Base-by-base conservation (phyloP, 2,113 vertebrate genomes). In the Equus quagga region DNA sequence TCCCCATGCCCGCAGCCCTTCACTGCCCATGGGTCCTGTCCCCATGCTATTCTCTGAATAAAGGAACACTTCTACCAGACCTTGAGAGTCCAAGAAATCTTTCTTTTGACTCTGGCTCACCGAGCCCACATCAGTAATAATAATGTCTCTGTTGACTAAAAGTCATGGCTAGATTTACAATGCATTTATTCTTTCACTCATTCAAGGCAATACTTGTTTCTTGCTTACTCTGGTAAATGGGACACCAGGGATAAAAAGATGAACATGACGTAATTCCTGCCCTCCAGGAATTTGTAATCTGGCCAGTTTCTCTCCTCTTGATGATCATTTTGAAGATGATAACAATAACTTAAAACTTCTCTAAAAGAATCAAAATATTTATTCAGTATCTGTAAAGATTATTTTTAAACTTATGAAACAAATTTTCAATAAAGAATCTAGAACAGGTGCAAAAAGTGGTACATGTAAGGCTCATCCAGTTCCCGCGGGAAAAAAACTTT, bases 371-470 rank as follows among this genome's bases (percentile, higher is more conserved):
- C 3, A 67, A 72, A 82, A 87, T 60, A 85, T 87, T 82, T 67
- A 46, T 54, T 94, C n/a, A 51, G 1, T 62, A 23, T 41, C 41
- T n/a, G 81, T 28, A 3, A 96, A 82, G 65, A 65, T 85, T 85
- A 41, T 36, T 78, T 97, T 87, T 33, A 67, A 89, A 85, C 89
- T 31, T 91, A 89, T 33, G 79, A 78, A 92, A 70, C 60, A 94
- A 10, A 54, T 33, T 81, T 92, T 85, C 31, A 41, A 24, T 70
- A 72, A 70, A n/a, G 21, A 89, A 33, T 73, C 72, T 86, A n/a
- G 41, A 65, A 70, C 5, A 93, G 62, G 60, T 92, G 9, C 18
- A 83, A 70, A 89, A 70, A 72, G 8, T 51, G 14, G 9, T 84
- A 85, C 26, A 94, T 89, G 33, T 56, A 75, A 93, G 97, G 6